phyloP scores from a whole-genome alignment of 2,113 vertebrate species.

The Pseudolaguvia tuberculata region DNA sequence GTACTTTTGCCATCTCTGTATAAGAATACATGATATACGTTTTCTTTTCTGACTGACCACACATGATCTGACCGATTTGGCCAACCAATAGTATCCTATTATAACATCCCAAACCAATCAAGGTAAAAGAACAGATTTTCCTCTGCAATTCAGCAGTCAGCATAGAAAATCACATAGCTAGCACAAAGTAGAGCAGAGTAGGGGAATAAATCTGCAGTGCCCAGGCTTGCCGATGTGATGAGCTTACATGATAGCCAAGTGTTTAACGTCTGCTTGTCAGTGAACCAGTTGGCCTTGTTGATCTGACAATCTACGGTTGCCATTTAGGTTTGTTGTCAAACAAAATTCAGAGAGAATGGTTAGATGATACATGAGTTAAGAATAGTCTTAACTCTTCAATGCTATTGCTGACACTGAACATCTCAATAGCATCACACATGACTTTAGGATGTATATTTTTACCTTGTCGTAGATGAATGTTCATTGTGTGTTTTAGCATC shows the following conservation, averaged over 20 bases:
- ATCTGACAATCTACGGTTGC: slow-evolving; percentile 25
- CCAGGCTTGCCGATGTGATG: slow-evolving; percentile 21
- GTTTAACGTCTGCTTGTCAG: slow-evolving; percentile 29
- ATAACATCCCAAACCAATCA: slow-evolving; percentile 26
- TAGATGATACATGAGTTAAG: neutral
- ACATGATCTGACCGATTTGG: slow-evolving; percentile 17
- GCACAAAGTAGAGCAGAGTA: slow-evolving; percentile 12
- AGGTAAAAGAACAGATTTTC: slow-evolving; percentile 4
- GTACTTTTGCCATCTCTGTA: no score
- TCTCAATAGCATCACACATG: neutral
- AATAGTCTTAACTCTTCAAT: neutral
- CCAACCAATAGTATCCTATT: neutral
- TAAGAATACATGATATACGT: no score
- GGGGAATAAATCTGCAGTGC: slow-evolving; percentile 19
- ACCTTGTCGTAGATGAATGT: neutral
- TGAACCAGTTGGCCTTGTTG: slow-evolving; percentile 26
- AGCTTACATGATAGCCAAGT: slow-evolving; percentile 23
- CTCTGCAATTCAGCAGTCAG: slow-evolving; percentile 18
- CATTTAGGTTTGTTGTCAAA: slow-evolving; percentile 21
- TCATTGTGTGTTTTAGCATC: neutral
- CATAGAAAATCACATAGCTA: neutral
- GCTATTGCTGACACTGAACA: neutral
- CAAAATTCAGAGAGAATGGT: no score
- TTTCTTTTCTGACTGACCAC: neutral
- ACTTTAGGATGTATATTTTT: neutral